Evolutionary conservation across 2,113 vertebrate species (phyloP).

Genomic region (Hippocampus mohnikei): DNA sequence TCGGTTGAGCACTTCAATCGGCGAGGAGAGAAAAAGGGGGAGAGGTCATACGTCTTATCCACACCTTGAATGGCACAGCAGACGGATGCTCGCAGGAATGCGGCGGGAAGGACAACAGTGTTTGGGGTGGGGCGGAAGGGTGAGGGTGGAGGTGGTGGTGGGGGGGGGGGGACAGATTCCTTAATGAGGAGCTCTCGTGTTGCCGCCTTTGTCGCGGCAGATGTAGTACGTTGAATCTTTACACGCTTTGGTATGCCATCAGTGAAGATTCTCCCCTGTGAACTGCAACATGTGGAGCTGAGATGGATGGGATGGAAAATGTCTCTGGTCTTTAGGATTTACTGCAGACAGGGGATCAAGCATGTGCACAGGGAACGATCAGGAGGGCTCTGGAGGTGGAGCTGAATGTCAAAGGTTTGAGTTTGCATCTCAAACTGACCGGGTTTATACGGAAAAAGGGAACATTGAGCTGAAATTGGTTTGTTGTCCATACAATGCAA

Average conservation of each 20-base stretch:
- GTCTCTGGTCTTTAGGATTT: not conserved
- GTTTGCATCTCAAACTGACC: not conserved
- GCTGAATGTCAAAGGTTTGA: not conserved
- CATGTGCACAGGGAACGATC: not conserved
- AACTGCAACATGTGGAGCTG: conserved; percentile 25
- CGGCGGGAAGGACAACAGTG: conserved; percentile 18
- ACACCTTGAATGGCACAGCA: conserved; percentile 68
- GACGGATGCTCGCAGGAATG: conserved; percentile 67
- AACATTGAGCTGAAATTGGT: not conserved
- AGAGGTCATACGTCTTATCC: conserved; percentile 71
- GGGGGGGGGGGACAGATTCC: conserved; percentile 32
- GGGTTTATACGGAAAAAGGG: not conserved
- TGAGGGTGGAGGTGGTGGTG: conserved; percentile 5
- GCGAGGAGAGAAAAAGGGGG: conserved; percentile 45
- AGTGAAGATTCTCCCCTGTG: conserved; percentile 37
- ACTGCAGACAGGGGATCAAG: not conserved
- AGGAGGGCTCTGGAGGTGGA: not conserved
- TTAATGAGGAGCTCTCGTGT: conserved; percentile 65
- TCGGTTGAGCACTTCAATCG: conserved; percentile 65
- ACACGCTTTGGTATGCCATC: conserved; percentile 59
- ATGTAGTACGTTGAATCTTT: conserved; percentile 59
- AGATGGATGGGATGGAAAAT: not conserved
- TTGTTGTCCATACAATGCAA: not conserved
- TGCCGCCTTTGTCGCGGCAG: conserved; percentile 37
- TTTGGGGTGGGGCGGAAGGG: not conserved